Evolutionary conservation across 2,113 vertebrate species (phyloP).

Genomic region (Epinephelus moara): DNA sequence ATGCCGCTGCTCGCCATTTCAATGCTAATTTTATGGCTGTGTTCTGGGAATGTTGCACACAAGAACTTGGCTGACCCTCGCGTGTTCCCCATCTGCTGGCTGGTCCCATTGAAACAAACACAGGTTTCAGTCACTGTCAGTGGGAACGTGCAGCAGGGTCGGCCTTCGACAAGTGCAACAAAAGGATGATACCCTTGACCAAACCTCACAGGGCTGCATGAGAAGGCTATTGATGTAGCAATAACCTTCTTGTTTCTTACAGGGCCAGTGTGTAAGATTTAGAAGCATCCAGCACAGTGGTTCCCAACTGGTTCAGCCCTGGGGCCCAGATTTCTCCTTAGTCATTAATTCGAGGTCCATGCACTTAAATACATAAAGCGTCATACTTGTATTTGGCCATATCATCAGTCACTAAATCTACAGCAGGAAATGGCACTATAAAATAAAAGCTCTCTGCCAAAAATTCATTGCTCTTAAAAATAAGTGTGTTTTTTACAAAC

Average conservation of each 20-base stretch:
- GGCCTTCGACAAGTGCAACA: background rate
- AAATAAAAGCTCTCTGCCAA: no score
- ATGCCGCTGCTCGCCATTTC: conserved; percentile 5
- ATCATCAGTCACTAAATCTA: no score
- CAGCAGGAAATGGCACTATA: no score
- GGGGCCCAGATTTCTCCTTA: no score
- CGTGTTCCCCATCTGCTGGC: background rate
- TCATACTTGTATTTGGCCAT: no score
- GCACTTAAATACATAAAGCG: no score
- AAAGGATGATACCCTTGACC: background rate
- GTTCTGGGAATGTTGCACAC: conserved; percentile 6
- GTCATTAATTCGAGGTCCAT: no score
- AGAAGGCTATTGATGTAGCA: conserved; percentile 6
- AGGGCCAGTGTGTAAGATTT: no score
- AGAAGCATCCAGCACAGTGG: no score
- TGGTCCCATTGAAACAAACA: background rate
- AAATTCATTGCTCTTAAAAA: no score
- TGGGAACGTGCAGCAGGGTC: background rate
- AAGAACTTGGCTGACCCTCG: background rate
- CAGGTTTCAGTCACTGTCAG: background rate
- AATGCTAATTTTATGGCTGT: conserved; percentile 40
- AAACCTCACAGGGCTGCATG: background rate
- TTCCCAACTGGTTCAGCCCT: no score
- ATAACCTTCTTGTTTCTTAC: background rate
- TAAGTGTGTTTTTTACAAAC: no score